Conservation (phyloP, 1,140 invertebrate genomes). For the Euglossa dilemma region DNA sequence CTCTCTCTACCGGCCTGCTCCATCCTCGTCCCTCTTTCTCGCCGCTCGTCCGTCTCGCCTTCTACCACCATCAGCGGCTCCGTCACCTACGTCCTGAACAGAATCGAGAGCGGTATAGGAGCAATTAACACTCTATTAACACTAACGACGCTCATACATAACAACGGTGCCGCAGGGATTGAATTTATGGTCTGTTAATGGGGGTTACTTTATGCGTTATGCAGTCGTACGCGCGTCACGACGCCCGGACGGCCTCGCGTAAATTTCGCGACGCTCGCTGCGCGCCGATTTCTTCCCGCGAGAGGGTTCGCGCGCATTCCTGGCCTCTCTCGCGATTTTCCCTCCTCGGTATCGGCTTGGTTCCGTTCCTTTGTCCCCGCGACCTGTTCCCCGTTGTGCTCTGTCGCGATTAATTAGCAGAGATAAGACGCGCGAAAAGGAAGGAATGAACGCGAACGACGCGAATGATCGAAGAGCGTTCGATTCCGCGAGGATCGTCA, state of each 20-base stretch:
- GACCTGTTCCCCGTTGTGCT: too few relatives aligned
- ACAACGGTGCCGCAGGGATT: conserved; percentile 72
- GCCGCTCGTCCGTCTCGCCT: conserved; percentile 43
- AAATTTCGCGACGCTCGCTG: conserved; percentile 62
- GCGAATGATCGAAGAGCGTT: background rate
- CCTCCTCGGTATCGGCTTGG: too few relatives aligned
- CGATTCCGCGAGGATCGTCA: background rate
- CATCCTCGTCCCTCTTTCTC: conserved; percentile 46
- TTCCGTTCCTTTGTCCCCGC: too few relatives aligned
- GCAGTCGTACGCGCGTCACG: conserved; percentile 62
- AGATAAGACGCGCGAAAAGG: too few relatives aligned
- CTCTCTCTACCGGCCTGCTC: conserved; percentile 44
- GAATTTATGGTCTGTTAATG: conserved; percentile 77
- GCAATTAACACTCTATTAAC: conserved; percentile 82
- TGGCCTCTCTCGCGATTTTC: too few relatives aligned
- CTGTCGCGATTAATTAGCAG: too few relatives aligned
- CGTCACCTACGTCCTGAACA: conserved; percentile 71
- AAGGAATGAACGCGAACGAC: too few relatives aligned
- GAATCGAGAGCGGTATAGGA: conserved; percentile 79
- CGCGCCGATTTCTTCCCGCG: conserved; percentile 16
- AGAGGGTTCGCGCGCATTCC: too few relatives aligned
- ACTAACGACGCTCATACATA: conserved; percentile 82
- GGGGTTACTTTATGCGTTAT: conserved; percentile 75
- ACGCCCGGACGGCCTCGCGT: conserved; percentile 52
- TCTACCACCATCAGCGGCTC: conserved; percentile 66